These are phyloP conservation scores for Toxotes jaculatrix DNA, from an alignment of 2,113 vertebrate genomes.

Conservation along the genomic window DNA sequence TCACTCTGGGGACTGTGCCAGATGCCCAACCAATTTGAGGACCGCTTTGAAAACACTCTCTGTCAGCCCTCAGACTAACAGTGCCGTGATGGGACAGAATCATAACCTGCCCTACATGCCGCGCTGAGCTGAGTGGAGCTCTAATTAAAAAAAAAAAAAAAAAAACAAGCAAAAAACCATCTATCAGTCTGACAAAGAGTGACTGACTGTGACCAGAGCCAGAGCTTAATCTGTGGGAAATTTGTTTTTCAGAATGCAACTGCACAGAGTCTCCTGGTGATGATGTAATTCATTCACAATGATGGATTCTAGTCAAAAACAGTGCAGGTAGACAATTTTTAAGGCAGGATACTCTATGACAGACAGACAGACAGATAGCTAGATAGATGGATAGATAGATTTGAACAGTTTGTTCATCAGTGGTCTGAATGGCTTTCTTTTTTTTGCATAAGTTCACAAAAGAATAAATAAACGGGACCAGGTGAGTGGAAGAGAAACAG, in stretches of 20 bases:
- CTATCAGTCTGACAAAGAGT: constrained; percentile 26
- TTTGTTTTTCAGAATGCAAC: constrained; percentile 2
- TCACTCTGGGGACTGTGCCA: constrained; percentile 61
- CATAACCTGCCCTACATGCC: constrained; percentile 35
- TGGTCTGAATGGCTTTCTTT: not conserved
- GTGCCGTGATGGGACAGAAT: constrained; percentile 48
- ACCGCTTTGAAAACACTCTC: constrained; percentile 42
- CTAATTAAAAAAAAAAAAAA: constrained; percentile 40
- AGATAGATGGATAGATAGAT: constrained; percentile 24
- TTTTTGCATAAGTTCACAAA: not conserved
- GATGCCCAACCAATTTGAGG: constrained; percentile 62
- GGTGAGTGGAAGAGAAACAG: not conserved
- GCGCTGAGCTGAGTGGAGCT: constrained; percentile 31
- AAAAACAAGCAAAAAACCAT: constrained; percentile 6
- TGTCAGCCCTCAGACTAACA: constrained; percentile 35
- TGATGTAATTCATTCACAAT: constrained; percentile 22
- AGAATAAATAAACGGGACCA: not conserved
- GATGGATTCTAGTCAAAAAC: not conserved
- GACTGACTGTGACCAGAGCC: not conserved
- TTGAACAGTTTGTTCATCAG: too few species aligned
- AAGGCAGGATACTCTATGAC: too few species aligned
- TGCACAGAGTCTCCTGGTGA: not conserved
- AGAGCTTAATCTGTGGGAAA: not conserved
- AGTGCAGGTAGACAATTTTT: constrained; percentile 3
- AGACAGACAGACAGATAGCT: constrained; percentile 35